A percentile compares a stretch with the other conserved stretches of the same genome.
Conservation (phyloP, 2,888 invertebrate species). For the Beris morrisii region DNA sequence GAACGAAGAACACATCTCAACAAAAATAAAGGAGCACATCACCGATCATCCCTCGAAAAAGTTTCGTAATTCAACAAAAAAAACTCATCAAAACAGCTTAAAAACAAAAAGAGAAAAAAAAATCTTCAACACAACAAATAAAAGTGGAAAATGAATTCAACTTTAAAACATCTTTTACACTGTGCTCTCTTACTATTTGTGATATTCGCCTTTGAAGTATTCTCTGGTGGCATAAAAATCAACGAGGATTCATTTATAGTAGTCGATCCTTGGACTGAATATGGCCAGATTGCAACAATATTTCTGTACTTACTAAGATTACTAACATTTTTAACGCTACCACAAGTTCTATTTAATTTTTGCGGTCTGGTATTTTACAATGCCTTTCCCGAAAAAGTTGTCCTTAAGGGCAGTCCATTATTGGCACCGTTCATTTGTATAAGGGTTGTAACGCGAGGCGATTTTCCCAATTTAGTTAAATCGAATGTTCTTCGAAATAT, state of each 20-base stretch:
- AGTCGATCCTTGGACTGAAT: slow-evolving; percentile 79
- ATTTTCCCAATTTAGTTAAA: slow-evolving; percentile 88
- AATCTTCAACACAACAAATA: slow-evolving; percentile 13
- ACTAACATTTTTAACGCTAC: slow-evolving; percentile 82
- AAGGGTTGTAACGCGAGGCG: slow-evolving; percentile 90
- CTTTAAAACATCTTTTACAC: slow-evolving; percentile 76
- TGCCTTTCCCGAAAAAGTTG: slow-evolving; percentile 90
- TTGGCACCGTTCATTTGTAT: slow-evolving; percentile 94
- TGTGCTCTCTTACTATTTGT: slow-evolving; percentile 73
- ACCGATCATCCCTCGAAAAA: not conserved
- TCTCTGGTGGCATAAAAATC: slow-evolving; percentile 65
- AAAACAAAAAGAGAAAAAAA: not conserved
- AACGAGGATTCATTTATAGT: slow-evolving; percentile 59
- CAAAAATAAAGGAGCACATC: not conserved
- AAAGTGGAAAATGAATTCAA: slow-evolving; percentile 51
- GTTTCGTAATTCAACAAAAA: no score
- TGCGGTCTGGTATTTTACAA: slow-evolving; percentile 86
- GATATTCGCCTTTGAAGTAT: slow-evolving; percentile 73
- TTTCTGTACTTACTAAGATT: slow-evolving; percentile 77
- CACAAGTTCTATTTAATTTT: slow-evolving; percentile 82
- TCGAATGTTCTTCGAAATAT: slow-evolving; percentile 85
- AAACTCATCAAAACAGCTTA: not conserved
- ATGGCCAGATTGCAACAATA: slow-evolving; percentile 75
- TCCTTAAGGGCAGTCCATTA: slow-evolving; percentile 84
- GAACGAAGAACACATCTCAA: no score